A percentile compares a stretch with the other conserved stretches of the same genome.
phyloP scores from a whole-genome alignment of 2,113 vertebrate genomes.

The Colinus virginianus region DNA sequence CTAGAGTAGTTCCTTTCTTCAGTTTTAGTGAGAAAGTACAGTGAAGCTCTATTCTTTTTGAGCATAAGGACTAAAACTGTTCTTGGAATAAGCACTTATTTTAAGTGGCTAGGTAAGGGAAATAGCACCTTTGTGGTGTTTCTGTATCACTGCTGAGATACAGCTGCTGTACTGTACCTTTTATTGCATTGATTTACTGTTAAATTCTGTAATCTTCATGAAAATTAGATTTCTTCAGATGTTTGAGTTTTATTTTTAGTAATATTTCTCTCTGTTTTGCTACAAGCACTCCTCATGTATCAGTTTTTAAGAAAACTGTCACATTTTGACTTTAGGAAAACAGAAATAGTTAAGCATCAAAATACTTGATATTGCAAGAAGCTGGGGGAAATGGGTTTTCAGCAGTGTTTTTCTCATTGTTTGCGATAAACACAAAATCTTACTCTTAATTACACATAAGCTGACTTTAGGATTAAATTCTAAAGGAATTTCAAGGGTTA shows the following conservation, averaged over 20 bases:
- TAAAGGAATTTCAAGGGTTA: conserved; percentile 75
- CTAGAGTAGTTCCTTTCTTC: not conserved
- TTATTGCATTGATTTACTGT: not conserved
- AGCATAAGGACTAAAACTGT: not conserved
- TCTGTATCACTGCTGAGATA: not conserved
- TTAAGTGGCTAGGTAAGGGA: not conserved
- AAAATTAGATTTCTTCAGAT: not conserved
- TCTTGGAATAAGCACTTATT: not conserved
- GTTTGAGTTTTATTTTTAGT: not conserved
- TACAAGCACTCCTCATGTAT: not conserved
- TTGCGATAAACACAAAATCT: conserved; percentile 63
- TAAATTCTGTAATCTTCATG: not conserved
- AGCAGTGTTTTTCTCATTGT: not conserved
- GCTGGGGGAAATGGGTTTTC: conserved; percentile 20
- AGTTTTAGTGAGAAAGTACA: not conserved
- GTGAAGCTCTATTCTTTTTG: not conserved
- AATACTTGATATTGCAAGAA: not conserved
- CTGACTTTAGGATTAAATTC: conserved; percentile 73
- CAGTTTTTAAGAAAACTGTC: not conserved
- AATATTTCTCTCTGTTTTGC: not conserved
- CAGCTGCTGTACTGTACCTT: not conserved
- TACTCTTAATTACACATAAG: conserved; percentile 79
- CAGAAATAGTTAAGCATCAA: not conserved
- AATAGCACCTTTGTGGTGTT: not conserved
- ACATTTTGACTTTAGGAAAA: not conserved